Conservation (phyloP, 2,888 invertebrate species). For the Agonum fuliginosum region DNA sequence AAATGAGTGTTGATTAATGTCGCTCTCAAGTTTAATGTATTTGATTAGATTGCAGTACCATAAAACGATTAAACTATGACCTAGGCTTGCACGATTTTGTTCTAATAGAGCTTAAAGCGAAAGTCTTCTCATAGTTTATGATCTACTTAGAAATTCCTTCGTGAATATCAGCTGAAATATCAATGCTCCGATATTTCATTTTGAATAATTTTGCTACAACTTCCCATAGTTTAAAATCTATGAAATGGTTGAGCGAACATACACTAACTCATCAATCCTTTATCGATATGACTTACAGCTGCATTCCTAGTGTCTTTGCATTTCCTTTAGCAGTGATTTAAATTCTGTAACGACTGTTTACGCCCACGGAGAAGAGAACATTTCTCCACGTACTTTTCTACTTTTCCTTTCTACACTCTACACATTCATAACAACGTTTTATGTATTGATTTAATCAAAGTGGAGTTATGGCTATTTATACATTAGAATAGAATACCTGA, state of each 20-base stretch:
- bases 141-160: neutral
- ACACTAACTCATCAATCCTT: constrained; percentile 27
- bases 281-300: constrained; percentile 16
- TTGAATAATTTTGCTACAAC: constrained; percentile 21
- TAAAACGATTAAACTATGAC: too few relatives aligned
- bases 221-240: constrained; percentile 26
- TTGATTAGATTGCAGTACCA: too few relatives aligned
- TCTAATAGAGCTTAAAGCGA: neutral
- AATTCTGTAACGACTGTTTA: constrained; percentile 24
- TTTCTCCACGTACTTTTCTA: constrained; percentile 8
- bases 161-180: constrained; percentile 11
- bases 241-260: constrained; percentile 20
- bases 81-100: neutral
- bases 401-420: constrained; percentile 6
- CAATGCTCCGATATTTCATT: constrained; percentile 10
- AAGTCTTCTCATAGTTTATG: constrained; percentile 11
- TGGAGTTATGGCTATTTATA: neutral
- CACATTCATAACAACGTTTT: neutral
- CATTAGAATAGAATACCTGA: too few relatives aligned
- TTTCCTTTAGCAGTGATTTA: constrained; percentile 33
- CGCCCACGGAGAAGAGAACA: constrained; percentile 8
- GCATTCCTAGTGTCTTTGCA: constrained; percentile 13
- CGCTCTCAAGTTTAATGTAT: too few relatives aligned
- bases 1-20: too few relatives aligned
- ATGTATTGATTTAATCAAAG: neutral